Base-by-base conservation (phyloP, 2,113 vertebrate species). In the Zosterops pallidus region DNA sequence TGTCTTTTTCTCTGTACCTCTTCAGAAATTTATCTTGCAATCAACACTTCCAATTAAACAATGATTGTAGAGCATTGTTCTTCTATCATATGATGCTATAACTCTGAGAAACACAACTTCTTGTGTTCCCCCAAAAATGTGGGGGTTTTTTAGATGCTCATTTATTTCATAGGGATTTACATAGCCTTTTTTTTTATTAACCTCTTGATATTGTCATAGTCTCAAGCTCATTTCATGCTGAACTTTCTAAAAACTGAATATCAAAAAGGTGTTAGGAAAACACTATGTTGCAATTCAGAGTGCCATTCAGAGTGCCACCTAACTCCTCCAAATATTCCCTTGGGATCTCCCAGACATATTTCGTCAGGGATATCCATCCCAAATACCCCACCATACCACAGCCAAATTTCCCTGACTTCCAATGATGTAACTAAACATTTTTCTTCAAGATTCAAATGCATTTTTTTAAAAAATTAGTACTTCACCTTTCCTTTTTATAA, bases 281-380 rank as follows among this genome's bases (percentile, higher is more conserved):
- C 14, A 39, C 7, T 26, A 2, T n/a, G 9, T 9, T 57, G 9
- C 4, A 70, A 39, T 80, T 71, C 59, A 88, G 22, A 26, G 9
- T 37, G 7, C 9, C 17, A 83, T 18, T 29, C 7, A 39, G 37
- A 39, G 37, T 39, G 2, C 7, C 6, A 22, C 12, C 28, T 14
- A 47, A 5, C 1, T 10, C 6, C 14, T 75, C 22, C 19, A 80
- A 56, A 52, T 77, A 52, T 33, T 5, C 2, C 11, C 7, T 22
- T 24, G 12, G 6, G 14, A 3, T 35, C 6, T 19, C 6, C 21
- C 31, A 67, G 35, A 31, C 12, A 49, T 0, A 6, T 16, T 25
- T 68, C 0, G 3, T 20, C 3, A 29, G 12, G 9, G 3, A 41
- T 17, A 35, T 1, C 4, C 3, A 20, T 24, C 12, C 6, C 35